Evolutionary conservation across 1,140 invertebrate species (phyloP).

Genomic region (Bilobella aurantiaca): DNA sequence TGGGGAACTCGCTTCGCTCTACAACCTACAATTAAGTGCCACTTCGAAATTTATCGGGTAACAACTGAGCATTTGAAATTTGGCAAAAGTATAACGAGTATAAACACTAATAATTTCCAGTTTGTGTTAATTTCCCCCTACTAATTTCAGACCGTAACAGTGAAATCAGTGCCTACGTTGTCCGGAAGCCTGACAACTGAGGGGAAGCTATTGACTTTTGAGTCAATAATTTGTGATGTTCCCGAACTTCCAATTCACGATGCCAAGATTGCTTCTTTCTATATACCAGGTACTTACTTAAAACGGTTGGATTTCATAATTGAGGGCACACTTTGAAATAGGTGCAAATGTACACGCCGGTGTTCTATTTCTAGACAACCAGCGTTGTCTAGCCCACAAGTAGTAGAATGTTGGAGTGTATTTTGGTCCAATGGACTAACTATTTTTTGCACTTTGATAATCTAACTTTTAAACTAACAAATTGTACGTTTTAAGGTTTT

Average conservation of each 20-base stretch:
- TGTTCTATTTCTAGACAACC: no score
- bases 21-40: constrained; percentile 26
- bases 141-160: constrained; percentile 16
- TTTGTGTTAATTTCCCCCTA: no score
- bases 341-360: no score
- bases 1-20: constrained; percentile 31
- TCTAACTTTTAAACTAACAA: no score
- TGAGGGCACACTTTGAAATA: no score
- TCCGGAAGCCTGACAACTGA: constrained; percentile 20
- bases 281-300: constrained; percentile 31
- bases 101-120: not conserved
- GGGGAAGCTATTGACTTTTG: constrained; percentile 28
- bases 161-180: constrained; percentile 22
- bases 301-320: no score
- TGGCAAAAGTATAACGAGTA: not conserved
- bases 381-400: no score
- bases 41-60: constrained; percentile 34
- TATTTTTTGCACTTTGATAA: no score
- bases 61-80: not conserved
- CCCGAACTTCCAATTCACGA: constrained; percentile 33
- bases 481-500: no score
- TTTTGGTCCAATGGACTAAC: no score
- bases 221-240: constrained; percentile 32
- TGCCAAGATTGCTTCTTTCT: constrained; percentile 33
- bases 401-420: no score